Percentiles rank a stretch among this genome's conserved stretches.
Conservation (phyloP, 2,797 vertebrate species). For the Poeciliopsis presidionis region DNA sequence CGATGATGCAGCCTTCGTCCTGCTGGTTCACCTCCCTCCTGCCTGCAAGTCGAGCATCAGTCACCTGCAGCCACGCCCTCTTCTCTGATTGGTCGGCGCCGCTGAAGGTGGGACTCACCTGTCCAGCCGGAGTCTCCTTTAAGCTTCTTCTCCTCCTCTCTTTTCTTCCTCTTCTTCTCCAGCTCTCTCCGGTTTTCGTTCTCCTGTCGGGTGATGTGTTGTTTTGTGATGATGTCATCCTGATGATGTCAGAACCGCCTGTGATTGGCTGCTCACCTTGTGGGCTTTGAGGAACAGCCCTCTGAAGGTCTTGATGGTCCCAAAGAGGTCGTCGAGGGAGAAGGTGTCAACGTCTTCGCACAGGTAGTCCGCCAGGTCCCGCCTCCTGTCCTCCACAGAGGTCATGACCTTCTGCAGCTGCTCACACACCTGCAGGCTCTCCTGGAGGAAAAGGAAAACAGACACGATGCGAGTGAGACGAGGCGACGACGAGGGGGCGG, state of each 20-base stretch:
- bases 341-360: constrained; percentile 85
- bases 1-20: constrained; percentile 87
- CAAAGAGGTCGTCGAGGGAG: constrained; percentile 85
- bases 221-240: not conserved
- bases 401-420: constrained; percentile 79
- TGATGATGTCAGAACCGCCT: not conserved
- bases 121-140: constrained; percentile 80
- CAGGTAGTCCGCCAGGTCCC: constrained; percentile 83
- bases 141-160: constrained; percentile 81
- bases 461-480: not conserved
- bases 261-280: constrained; percentile 68
- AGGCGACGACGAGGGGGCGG: not conserved
- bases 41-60: constrained; percentile 61
- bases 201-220: constrained; percentile 67
- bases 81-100: not conserved
- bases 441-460: constrained; percentile 65
- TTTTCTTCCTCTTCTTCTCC: constrained; percentile 83
- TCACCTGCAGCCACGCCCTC: not conserved
- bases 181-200: constrained; percentile 85
- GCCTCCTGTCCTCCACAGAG: constrained; percentile 77
- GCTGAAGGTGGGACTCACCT: constrained; percentile 73
- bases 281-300: constrained; percentile 83
- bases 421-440: constrained; percentile 71
- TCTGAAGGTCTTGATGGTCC: constrained; percentile 86
- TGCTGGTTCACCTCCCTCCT: constrained; percentile 74